Conservation (phyloP, 2,113 vertebrate genomes). For the Ramphastos sulfuratus region DNA sequence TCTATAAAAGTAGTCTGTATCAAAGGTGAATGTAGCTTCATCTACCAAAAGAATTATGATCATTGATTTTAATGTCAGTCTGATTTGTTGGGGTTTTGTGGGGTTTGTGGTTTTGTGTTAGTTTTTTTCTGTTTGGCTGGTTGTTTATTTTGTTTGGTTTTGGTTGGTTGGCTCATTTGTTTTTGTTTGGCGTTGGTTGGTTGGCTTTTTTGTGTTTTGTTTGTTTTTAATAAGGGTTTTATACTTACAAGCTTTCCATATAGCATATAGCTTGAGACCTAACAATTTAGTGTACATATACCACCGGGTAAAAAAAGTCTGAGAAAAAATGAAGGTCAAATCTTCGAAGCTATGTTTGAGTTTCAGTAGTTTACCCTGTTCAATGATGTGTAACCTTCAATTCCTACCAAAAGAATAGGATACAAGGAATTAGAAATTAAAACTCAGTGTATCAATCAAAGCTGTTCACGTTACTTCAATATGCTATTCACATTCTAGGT, state of each 20-base stretch:
- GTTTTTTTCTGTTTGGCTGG: no score
- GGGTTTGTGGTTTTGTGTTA: background rate
- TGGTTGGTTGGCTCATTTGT: no score
- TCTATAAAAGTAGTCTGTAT: background rate
- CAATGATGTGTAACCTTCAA: constrained; percentile 14
- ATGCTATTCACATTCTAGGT: constrained; percentile 40
- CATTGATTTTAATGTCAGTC: background rate
- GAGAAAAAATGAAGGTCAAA: background rate
- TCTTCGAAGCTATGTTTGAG: background rate
- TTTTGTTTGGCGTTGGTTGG: background rate
- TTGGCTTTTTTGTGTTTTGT: background rate
- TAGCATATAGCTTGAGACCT: background rate
- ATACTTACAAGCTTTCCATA: background rate
- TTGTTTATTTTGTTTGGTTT: background rate
- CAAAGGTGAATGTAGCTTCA: background rate
- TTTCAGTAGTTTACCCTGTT: constrained; percentile 16
- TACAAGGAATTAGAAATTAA: constrained; percentile 21
- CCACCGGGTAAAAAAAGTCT: background rate
- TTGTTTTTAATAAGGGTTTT: background rate
- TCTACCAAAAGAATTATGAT: background rate
- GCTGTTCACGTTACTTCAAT: constrained; percentile 23
- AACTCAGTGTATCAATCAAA: constrained; percentile 35
- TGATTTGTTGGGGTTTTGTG: background rate
- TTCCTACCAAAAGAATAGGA: constrained; percentile 15
- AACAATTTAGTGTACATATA: background rate